These are phyloP conservation scores for Oreonectes daqikongensis DNA, from an alignment of 2,797 vertebrate species.

Conservation along the genomic window DNA sequence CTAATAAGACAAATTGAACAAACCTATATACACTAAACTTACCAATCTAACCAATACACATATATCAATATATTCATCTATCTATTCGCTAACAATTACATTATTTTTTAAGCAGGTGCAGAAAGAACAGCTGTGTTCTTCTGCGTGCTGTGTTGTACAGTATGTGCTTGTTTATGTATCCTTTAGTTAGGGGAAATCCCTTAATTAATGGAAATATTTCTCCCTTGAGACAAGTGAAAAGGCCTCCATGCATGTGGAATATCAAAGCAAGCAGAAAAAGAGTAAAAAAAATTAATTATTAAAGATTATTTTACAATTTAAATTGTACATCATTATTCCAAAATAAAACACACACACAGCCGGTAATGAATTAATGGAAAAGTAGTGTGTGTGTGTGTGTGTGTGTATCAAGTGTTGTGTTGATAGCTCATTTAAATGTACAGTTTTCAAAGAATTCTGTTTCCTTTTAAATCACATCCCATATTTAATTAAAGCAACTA, in stretches of 20 bases:
- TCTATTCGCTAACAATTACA: not conserved
- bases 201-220: slow-evolving; percentile 38
- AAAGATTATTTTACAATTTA: slow-evolving; percentile 26
- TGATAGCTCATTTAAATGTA: too few relatives aligned
- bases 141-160: not conserved
- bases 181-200: slow-evolving; percentile 22
- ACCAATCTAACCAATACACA: not conserved
- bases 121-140: not conserved
- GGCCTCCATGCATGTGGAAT: slow-evolving; percentile 22
- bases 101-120: not conserved
- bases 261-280: slow-evolving; percentile 40
- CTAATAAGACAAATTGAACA: not conserved
- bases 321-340: slow-evolving; percentile 47
- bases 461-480: too few relatives aligned
- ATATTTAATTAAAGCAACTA: too few relatives aligned
- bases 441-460: not conserved
- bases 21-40: not conserved
- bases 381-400: slow-evolving; percentile 19
- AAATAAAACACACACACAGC: slow-evolving; percentile 31
- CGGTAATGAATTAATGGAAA: slow-evolving; percentile 37
- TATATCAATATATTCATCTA: not conserved
- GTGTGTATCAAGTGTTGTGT: too few relatives aligned
- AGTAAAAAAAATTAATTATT: too few relatives aligned
- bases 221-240: slow-evolving; percentile 24
- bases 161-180: not conserved